Percentiles rank a stretch among this genome's conserved stretches.
Evolutionary conservation across 2,113 vertebrate genomes (phyloP).

Genomic region (Pterophyllum scalare): DNA sequence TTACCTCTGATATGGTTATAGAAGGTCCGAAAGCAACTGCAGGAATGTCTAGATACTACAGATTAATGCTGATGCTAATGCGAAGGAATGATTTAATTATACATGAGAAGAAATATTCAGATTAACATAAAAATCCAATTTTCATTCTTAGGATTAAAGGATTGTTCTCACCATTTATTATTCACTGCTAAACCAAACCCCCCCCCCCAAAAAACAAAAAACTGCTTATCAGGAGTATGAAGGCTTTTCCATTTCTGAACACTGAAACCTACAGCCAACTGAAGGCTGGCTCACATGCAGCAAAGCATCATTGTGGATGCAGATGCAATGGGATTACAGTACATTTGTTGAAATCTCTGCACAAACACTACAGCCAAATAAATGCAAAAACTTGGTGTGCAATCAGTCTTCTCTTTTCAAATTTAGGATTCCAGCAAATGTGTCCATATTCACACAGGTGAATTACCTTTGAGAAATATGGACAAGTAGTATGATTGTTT

Average conservation of each 20-base stretch:
- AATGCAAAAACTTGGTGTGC: conserved; percentile 11
- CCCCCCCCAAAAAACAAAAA: not conserved
- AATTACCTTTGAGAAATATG: not conserved
- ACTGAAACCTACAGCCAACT: conserved; percentile 28
- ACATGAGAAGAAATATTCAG: conserved; percentile 10
- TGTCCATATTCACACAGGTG: not conserved
- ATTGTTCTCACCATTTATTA: not conserved
- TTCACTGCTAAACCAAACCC: conserved; percentile 13
- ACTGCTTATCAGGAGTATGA: not conserved
- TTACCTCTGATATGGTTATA: not conserved
- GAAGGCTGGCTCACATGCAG: conserved; percentile 27
- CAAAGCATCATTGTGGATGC: conserved; percentile 28
- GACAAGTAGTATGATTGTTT: not conserved
- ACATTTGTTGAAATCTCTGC: conserved; percentile 37
- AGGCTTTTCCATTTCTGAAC: conserved; percentile 21
- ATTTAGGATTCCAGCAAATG: not conserved
- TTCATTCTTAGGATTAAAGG: conserved; percentile 2
- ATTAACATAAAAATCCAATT: conserved; percentile 17
- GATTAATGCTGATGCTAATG: not conserved
- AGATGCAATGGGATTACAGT: conserved; percentile 39
- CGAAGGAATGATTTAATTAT: not conserved
- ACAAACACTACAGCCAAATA: conserved; percentile 37
- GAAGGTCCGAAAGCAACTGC: not conserved
- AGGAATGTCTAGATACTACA: not conserved
- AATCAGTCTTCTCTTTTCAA: conserved; percentile 16